phyloP scores from a whole-genome alignment of 2,888 invertebrate species.

The Diarsia dahlii region DNA sequence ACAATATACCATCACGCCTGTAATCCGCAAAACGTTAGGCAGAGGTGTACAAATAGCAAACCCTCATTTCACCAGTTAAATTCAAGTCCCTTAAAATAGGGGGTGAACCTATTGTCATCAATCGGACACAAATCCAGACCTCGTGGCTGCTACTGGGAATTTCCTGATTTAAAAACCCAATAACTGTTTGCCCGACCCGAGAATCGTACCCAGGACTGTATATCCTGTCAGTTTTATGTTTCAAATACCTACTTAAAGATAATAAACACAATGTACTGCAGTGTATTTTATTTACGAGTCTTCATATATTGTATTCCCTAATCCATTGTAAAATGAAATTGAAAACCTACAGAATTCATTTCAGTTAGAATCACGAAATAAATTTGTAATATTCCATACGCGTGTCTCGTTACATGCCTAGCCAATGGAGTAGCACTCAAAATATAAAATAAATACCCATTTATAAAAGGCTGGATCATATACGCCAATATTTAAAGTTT shows the following conservation, averaged over 20 bases:
- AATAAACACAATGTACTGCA: background rate
- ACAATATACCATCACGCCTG: too few species aligned
- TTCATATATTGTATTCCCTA: background rate
- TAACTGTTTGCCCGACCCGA: too few species aligned
- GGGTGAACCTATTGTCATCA: too few species aligned
- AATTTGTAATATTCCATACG: constrained; percentile 1
- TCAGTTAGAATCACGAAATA: constrained; percentile 17
- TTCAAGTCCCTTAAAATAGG: too few species aligned
- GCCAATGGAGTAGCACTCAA: constrained; percentile 18
- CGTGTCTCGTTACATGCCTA: constrained; percentile 10
- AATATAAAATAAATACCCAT: constrained; percentile 17
- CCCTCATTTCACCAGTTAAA: too few species aligned
- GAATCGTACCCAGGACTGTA: too few species aligned
- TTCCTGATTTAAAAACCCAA: too few species aligned
- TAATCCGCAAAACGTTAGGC: too few species aligned
- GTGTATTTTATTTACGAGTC: background rate
- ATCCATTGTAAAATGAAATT: background rate
- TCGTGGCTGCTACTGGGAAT: too few species aligned
- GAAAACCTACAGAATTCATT: background rate
- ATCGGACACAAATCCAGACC: too few species aligned
- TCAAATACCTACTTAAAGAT: background rate
- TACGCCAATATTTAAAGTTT: constrained; percentile 30
- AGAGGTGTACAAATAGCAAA: too few species aligned
- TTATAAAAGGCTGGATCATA: constrained; percentile 1
- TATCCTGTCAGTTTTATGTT: too few species aligned